phyloP scores from a whole-genome alignment of 2,888 invertebrate species.

The Oscheius myriophilus region DNA sequence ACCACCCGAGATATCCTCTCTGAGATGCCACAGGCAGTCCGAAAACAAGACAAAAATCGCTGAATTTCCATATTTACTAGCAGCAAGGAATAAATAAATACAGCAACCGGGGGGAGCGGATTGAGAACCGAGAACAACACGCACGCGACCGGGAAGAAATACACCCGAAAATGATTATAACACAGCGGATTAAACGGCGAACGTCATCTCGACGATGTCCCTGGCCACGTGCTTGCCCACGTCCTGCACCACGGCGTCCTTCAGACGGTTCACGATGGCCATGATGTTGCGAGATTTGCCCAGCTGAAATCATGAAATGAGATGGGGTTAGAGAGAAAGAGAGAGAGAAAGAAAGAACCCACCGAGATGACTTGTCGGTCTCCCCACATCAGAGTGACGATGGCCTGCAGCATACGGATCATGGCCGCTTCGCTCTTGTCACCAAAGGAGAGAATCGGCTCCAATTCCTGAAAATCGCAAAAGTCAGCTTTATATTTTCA shows the following conservation, averaged over 20 bases:
- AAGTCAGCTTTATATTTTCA: too few relatives aligned
- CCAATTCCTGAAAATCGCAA: conserved; percentile 37
- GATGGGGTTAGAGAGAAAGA: background rate
- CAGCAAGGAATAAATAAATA: too few relatives aligned
- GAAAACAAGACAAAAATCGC: too few relatives aligned
- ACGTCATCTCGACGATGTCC: conserved; percentile 64
- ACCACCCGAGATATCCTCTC: too few relatives aligned
- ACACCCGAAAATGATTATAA: too few relatives aligned
- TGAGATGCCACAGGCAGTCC: too few relatives aligned
- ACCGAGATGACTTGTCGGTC: conserved; percentile 70
- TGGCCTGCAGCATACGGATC: conserved; percentile 81
- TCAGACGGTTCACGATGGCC: conserved; percentile 53
- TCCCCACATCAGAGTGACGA: conserved; percentile 79
- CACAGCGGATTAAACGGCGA: conserved; percentile 3
- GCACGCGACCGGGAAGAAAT: too few relatives aligned
- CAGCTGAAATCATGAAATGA: conserved; percentile 47
- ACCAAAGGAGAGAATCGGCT: conserved; percentile 43
- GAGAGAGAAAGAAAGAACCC: background rate
- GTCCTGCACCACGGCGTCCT: conserved; percentile 62
- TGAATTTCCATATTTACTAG: too few relatives aligned
- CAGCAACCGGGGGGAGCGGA: too few relatives aligned
- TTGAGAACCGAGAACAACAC: too few relatives aligned
- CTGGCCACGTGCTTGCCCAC: conserved; percentile 57
- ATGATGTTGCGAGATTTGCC: conserved; percentile 56
- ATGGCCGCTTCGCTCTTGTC: conserved; percentile 74